A percentile compares a stretch with the other conserved stretches of the same genome.
phyloP scores from a whole-genome alignment of 2,888 invertebrate genomes.

The Papilio elwesi region DNA sequence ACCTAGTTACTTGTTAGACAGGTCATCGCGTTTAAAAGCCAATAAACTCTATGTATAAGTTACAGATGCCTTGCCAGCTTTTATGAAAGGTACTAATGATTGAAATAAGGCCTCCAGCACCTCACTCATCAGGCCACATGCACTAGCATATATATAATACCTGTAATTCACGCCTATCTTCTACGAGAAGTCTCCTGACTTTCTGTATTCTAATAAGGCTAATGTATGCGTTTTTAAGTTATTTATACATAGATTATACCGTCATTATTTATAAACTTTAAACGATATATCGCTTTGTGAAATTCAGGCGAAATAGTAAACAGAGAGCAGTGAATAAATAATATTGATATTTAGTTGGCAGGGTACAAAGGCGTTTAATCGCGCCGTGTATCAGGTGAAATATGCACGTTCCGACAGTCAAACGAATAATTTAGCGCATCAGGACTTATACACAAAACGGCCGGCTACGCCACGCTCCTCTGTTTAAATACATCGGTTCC shows the following conservation, averaged over 20 bases:
- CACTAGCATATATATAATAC: too few species aligned
- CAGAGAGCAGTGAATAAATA: conserved; percentile 20
- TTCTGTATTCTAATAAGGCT: not conserved
- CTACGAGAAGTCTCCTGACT: not conserved
- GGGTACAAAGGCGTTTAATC: conserved; percentile 54
- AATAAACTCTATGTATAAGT: not conserved
- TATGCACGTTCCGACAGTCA: conserved; percentile 69
- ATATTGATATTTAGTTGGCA: conserved; percentile 34
- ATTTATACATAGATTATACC: not conserved
- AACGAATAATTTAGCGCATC: conserved; percentile 51
- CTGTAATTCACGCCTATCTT: not conserved
- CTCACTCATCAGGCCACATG: too few species aligned
- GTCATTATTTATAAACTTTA: conserved; percentile 1
- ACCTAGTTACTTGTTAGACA: not conserved
- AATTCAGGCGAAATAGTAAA: conserved; percentile 8
- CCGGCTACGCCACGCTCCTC: conserved; percentile 35
- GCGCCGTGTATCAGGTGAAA: conserved; percentile 65
- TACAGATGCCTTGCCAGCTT: not conserved
- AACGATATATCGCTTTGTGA: conserved; percentile 17
- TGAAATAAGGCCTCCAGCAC: too few species aligned
- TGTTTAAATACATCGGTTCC: conserved; percentile 31
- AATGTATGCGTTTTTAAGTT: not conserved
- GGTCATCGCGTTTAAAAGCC: not conserved
- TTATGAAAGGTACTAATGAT: not conserved
- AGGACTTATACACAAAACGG: conserved; percentile 38